Evolutionary conservation across 1,140 invertebrate genomes (phyloP).

Genomic region (Aphelenchoides besseyi): DNA sequence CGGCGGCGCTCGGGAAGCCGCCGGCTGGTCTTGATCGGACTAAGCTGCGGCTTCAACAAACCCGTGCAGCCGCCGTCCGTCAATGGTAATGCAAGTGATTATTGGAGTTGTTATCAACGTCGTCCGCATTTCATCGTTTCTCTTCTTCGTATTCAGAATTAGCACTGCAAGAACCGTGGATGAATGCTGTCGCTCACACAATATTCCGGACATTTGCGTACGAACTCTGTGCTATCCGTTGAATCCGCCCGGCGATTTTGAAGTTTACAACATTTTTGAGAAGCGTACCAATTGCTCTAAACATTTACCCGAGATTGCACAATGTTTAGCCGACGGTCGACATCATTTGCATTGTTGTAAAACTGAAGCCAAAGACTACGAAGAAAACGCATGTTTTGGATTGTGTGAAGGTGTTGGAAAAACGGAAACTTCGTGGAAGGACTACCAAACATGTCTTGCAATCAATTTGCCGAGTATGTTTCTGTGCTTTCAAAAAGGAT

Average conservation of each 20-base stretch:
- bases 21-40: background rate
- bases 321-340: constrained; percentile 41
- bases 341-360: constrained; percentile 36
- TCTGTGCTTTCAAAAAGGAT: constrained; percentile 35
- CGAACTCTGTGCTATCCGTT: constrained; percentile 32
- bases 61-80: constrained; percentile 1
- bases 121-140: background rate
- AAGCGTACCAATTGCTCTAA: constrained; percentile 39
- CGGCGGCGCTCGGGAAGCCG: background rate
- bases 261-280: constrained; percentile 41
- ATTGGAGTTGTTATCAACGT: background rate
- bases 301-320: constrained; percentile 32
- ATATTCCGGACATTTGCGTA: constrained; percentile 36
- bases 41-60: background rate
- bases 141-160: background rate
- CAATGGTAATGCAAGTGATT: background rate
- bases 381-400: constrained; percentile 37
- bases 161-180: constrained; percentile 2
- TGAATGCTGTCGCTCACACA: constrained; percentile 35
- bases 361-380: constrained; percentile 32
- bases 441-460: constrained; percentile 42
- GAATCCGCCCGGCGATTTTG: constrained; percentile 38
- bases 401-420: constrained; percentile 28
- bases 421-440: constrained; percentile 17
- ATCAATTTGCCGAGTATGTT: constrained; percentile 39